Base-by-base conservation (phyloP, 2,888 invertebrate species). In the Oeneis ivallda region DNA sequence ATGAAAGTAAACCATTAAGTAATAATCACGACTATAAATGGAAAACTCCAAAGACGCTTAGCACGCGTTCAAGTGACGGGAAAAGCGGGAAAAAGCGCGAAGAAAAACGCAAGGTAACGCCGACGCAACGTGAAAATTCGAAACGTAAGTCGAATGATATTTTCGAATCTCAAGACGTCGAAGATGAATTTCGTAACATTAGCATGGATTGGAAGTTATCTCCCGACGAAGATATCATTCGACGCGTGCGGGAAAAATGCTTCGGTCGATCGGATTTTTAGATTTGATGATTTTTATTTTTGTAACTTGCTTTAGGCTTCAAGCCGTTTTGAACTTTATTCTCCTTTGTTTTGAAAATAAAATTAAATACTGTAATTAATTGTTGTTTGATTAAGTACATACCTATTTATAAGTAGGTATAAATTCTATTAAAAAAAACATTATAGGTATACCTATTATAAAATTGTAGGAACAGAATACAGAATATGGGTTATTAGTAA, bases 181-280 rank as follows among this genome's bases (percentile, higher is more conserved):
- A 84, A 5, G 85, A 86, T n/a, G 50, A 34, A 5, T 15, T 26
- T 39, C 17, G 19, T 4, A 39, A 60, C 15, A 9, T 47, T 50
- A 73, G 76, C 63, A 71, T 82, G 37, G 81, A 87, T 67, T 87
- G 87, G 86, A 86, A 83, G 69, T 72, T 87, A 37, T 85, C 85
- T 39, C 87, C 86, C 6, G 84, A 87, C 56, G 84, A 87, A 62
- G 84, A 79, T 71, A 81, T 88, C 37, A 81, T 91, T 45, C 86
- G 84, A 70, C 78, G 83, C 67, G 76, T 90, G 15, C 77, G 83
- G 66, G 80, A 86, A 53, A 89, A 85, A 75, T 86, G 84, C 76
- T 91, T 90, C 70, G 85, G 87, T 62, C 78, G 79, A 60, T 83
- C 84, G 6, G 81, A 87, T 64, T 88, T 79, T 74, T 88, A 83